Percentiles rank a stretch among this genome's conserved stretches.
Evolutionary conservation across 1,140 invertebrate species (phyloP).

Genomic region (Saxidomus purpurata): DNA sequence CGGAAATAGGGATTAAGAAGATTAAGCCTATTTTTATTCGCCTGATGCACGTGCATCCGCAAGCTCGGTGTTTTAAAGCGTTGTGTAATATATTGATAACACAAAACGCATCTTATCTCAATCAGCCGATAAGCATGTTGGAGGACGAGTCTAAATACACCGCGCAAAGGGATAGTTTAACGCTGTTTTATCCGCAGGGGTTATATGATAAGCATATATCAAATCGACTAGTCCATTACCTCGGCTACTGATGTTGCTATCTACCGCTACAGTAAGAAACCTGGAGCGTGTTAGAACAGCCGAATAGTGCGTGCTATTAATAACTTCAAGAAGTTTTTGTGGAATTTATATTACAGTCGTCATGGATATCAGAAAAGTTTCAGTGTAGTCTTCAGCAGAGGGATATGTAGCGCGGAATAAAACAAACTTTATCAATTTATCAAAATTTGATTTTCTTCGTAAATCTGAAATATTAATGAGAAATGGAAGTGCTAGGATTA

Average conservation of each 20-base stretch:
- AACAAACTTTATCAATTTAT: background rate
- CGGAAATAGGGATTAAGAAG: too few relatives aligned
- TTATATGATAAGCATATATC: background rate
- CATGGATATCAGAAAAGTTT: constrained; percentile 8
- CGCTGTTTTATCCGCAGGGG: background rate
- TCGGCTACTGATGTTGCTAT: constrained; percentile 17
- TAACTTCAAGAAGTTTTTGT: constrained; percentile 49
- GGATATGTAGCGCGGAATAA: too few relatives aligned
- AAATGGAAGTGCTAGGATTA: constrained; percentile 5
- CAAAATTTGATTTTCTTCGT: background rate
- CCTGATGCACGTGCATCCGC: too few relatives aligned
- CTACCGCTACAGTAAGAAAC: constrained; percentile 1
- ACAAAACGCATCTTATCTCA: constrained; percentile 24
- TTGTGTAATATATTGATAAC: constrained; percentile 35
- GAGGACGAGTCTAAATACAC: background rate
- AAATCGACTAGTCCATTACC: constrained; percentile 16
- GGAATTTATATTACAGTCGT: background rate
- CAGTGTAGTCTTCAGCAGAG: background rate
- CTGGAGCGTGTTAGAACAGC: constrained; percentile 15
- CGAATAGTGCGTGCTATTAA: constrained; percentile 22
- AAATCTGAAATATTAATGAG: background rate
- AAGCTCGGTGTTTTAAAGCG: too few relatives aligned
- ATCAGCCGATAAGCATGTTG: constrained; percentile 3
- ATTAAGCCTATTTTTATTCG: too few relatives aligned
- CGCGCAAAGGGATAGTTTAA: background rate